phyloP scores from a whole-genome alignment of 1,140 invertebrate species.

The Antheraea pernyi region DNA sequence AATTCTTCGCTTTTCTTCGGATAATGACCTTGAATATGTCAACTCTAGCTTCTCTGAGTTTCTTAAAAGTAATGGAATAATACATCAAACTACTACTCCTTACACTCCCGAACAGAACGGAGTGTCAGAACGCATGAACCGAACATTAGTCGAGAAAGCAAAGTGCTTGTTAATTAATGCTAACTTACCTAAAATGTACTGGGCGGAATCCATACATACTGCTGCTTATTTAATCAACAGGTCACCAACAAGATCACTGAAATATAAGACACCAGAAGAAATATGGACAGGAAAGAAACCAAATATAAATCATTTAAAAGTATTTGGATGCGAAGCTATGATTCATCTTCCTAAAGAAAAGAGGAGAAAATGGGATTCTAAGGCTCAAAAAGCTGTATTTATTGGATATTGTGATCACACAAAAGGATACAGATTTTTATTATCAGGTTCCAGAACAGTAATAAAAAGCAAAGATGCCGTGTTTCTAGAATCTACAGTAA shows the following conservation, averaged over 20 bases:
- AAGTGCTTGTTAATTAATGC: conserved; percentile 50
- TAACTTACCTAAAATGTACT: conserved; percentile 46
- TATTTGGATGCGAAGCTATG: conserved; percentile 36
- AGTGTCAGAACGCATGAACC: conserved; percentile 55
- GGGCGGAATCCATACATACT: conserved; percentile 62
- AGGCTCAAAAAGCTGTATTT: conserved; percentile 30
- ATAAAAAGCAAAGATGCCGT: conserved; percentile 16
- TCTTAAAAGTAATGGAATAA: conserved; percentile 29
- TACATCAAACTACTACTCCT: conserved; percentile 31
- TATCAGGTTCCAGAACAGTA: conserved; percentile 6
- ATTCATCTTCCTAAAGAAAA: conserved; percentile 32
- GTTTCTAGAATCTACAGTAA: conserved; percentile 21
- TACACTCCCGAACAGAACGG: conserved; percentile 67
- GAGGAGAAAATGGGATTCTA: conserved; percentile 33
- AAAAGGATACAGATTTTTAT: conserved; percentile 26
- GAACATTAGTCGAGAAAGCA: conserved; percentile 51
- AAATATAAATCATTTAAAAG: conserved; percentile 27
- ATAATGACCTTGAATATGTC: conserved; percentile 34
- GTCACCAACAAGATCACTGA: conserved; percentile 28
- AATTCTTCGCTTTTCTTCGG: conserved; percentile 21
- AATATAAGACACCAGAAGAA: conserved; percentile 35
- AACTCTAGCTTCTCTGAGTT: conserved; percentile 29
- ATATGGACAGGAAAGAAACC: conserved; percentile 38
- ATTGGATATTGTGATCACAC: conserved; percentile 32
- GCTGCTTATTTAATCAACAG: conserved; percentile 61